Base-by-base conservation (phyloP, 2,888 invertebrate genomes). In the Clusia tigrina region DNA sequence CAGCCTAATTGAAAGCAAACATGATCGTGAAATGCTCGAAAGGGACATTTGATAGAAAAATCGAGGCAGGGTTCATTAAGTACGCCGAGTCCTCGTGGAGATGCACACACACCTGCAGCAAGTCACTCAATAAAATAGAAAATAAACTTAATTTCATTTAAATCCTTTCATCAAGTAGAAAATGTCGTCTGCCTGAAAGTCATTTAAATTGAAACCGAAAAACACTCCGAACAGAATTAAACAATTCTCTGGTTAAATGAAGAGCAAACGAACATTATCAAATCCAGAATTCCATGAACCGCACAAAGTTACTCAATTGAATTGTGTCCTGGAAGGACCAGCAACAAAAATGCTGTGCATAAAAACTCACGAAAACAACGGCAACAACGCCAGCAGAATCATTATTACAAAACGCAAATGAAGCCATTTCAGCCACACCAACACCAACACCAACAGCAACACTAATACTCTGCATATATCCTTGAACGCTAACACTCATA, bases 241-340 rank as follows among this genome's bases (percentile, higher is more conserved):
- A n/a, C n/a, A n/a, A n/a, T n/a, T n/a, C n/a, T n/a, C n/a, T n/a
- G n/a, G n/a, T n/a, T n/a, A n/a, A n/a, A n/a, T n/a, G n/a, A n/a
- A n/a, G n/a, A n/a, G n/a, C n/a, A 15, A 42, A 42, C 42, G n/a
- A 42, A 42, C n/a, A 42, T 42, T 42, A 42, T 17, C 48, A 48
- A 38, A 23, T 23, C 32, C 56, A 52, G 23, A 38, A 56, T 46
- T 55, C 56, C 55, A 61, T 32, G 1, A 55, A 55, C 62, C 62
- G 24, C 69, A 75, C 64, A 74, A 72, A 73, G 71, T 72, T 72
- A 63, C 66, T 67, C 73, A 67, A 74, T 74, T 69, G 65, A 70
- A 66, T 73, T 68, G 22, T 38, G 53, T 60, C 54, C 60, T 62
- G 17, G 5, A 48, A 48, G 9, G 48, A 48, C 48, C 42, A 48